Evolutionary conservation across 2,113 vertebrate genomes (phyloP).

Genomic region (Pimephales promelas): DNA sequence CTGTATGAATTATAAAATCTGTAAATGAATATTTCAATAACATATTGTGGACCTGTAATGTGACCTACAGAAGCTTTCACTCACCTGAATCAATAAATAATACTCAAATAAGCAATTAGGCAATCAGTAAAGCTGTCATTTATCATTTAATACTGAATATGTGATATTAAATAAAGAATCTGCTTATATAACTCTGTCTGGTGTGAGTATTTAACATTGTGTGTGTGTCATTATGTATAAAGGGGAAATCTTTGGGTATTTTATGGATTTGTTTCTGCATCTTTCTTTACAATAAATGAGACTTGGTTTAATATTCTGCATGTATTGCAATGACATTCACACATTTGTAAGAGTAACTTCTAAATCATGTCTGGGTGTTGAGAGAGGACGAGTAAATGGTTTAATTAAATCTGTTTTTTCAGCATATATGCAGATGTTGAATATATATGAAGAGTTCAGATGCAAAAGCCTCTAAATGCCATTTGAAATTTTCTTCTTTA

Average conservation of each 20-base stretch:
- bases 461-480: no score
- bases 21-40: not conserved
- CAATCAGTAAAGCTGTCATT: not conserved
- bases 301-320: no score
- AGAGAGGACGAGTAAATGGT: not conserved
- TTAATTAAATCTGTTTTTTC: not conserved
- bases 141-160: not conserved
- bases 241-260: not conserved
- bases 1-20: not conserved
- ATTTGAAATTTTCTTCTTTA: no score
- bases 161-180: not conserved
- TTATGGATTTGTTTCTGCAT: not conserved
- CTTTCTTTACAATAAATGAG: no score
- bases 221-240: not conserved
- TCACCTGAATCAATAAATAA: not conserved
- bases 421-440: not conserved
- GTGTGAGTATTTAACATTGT: not conserved
- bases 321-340: not conserved
- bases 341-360: not conserved
- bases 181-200: no score
- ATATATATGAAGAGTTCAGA: no score
- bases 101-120: not conserved
- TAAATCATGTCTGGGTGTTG: not conserved
- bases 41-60: not conserved
- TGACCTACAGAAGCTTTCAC: not conserved